Conservation (phyloP, 2,113 vertebrate genomes). For the Serranochromis macrocephalus region DNA sequence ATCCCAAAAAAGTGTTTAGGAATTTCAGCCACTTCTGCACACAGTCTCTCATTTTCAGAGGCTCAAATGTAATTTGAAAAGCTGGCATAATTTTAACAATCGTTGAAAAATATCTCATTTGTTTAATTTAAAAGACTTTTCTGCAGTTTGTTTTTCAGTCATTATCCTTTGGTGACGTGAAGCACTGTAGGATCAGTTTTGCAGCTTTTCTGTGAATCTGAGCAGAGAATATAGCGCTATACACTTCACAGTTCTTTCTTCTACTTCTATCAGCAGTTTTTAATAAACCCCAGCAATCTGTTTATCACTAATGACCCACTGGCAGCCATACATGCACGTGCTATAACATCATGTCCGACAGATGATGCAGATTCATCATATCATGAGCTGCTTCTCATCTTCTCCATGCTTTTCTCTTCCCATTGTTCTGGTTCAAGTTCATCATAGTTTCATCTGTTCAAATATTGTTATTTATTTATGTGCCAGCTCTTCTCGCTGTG, state of each 20-base stretch:
- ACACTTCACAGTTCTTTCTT: neutral
- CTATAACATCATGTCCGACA: accelerated
- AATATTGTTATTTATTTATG: neutral
- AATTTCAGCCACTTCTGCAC: neutral
- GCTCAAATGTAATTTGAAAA: neutral
- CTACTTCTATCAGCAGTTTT: neutral
- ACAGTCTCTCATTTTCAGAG: neutral
- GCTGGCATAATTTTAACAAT: neutral
- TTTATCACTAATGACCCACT: neutral
- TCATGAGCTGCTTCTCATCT: neutral
- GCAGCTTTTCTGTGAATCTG: neutral
- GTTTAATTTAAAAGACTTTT: neutral
- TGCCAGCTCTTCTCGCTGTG: neutral
- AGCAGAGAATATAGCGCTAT: neutral
- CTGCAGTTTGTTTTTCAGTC: neutral
- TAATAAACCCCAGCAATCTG: neutral
- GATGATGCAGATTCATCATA: neutral
- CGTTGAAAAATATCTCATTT: neutral
- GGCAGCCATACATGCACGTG: neutral
- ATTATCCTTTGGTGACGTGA: neutral
- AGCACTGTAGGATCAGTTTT: neutral
- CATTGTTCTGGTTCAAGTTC: neutral
- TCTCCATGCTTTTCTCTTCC: neutral
- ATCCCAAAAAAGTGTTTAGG: neutral
- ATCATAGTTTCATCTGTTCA: neutral